Evolutionary conservation across 2,888 invertebrate species (phyloP), one percentile per base, ranked within the genome.

Genomic region (Calameuta idolon): DNA sequence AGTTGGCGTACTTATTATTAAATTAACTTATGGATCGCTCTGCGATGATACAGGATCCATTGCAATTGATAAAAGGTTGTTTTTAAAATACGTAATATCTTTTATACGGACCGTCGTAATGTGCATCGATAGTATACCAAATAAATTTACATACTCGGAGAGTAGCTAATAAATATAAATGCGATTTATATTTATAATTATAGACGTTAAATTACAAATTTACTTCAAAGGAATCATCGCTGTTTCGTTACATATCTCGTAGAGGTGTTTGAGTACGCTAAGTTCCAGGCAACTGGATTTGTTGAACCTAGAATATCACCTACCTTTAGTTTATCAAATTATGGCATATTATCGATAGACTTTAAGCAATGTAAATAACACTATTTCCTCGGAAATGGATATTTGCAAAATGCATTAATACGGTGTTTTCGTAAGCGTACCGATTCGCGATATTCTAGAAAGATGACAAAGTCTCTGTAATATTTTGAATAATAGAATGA

Each of bases 401-500:
- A 23, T 23, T 55, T 55, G 55, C 55, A 55, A 23, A 15, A 55
- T 34, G 15, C 31, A 71, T 71, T 34, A 31, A 71, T 34, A 34
- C 71, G 71, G 33, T 71, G 34, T 71, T 71, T 11, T 33, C 71
- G 4, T 33, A 23, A 71, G 34, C 71, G 34, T 71, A 33, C 12
- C 34, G 34, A 71, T 33, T 71, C 31, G 71, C 34, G 34, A 34
- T 71, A 34, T 34, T 71, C 33, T 71, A 34, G 71, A 31, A 71
- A 31, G 34, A 71, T 34, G 34, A 71, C 71, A 71, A 34, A 71
- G 34, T 71, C 71, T 71, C 31, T 71, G 71, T 31, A 71, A 71
- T 71, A 71, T 71, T 71, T 71, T 71, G 71, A 71, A 71, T 71
- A 71, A 23, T 55, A 55, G 55, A 55, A 55, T 11, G 15, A 34